These are phyloP conservation scores for Vireo griseus DNA, from an alignment of 2,797 vertebrate genomes.

Conservation along the genomic window DNA sequence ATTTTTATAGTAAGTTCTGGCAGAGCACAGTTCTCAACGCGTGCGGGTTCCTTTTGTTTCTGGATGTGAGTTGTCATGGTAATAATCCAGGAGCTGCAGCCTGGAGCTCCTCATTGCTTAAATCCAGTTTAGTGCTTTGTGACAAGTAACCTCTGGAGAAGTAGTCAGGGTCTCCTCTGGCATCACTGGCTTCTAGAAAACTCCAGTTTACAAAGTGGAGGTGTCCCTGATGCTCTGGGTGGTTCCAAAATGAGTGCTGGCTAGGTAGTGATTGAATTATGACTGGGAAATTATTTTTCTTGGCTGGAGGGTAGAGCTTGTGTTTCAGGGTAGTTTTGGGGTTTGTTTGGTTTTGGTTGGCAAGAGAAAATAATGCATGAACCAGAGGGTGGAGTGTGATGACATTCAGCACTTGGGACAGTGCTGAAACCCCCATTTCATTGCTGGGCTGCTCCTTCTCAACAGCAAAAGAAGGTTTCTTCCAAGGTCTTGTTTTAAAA, in stretches of 20 bases:
- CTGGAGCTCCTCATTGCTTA: neutral
- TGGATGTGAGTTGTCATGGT: constrained; percentile 19
- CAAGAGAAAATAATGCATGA: neutral
- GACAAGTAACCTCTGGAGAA: neutral
- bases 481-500: neutral
- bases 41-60: constrained; percentile 26
- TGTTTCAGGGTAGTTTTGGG: neutral
- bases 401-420: neutral
- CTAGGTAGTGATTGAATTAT: neutral
- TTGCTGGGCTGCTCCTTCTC: neutral
- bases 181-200: neutral
- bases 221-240: neutral
- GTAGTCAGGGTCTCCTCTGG: neutral
- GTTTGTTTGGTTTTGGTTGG: neutral
- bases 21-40: neutral
- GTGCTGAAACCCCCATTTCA: neutral
- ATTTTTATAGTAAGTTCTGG: constrained; percentile 22
- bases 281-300: neutral
- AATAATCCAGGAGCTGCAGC: neutral
- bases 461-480: neutral
- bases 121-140: rapidly evolving
- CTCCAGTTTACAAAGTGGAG: neutral
- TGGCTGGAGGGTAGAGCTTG: rapidly evolving
- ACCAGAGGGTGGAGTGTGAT: neutral
- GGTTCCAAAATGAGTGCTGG: neutral